Percentiles rank a stretch among this genome's conserved stretches.
Conservation (phyloP, 1,140 invertebrate genomes). For the Uloborus diversus region DNA sequence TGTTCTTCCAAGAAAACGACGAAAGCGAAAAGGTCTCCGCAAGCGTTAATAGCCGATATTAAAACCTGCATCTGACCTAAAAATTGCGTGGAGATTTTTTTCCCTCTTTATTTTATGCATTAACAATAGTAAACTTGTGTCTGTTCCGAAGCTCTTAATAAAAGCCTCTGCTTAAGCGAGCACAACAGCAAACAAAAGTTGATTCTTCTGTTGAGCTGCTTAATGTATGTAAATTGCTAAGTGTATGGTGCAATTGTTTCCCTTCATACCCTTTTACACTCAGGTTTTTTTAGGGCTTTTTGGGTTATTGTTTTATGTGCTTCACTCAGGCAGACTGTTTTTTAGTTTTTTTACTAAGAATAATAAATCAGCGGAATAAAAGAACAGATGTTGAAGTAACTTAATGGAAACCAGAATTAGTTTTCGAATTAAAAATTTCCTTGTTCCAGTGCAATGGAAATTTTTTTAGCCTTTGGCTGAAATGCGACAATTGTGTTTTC, state of each 20-base stretch:
- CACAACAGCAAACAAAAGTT: constrained; percentile 10
- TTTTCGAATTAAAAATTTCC: constrained; percentile 9
- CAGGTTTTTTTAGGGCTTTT: background rate
- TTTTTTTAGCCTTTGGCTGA: background rate
- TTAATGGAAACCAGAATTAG: constrained; percentile 23
- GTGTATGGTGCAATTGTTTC: background rate
- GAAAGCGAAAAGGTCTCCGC: too few species aligned
- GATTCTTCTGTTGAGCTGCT: background rate
- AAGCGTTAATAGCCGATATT: too few species aligned
- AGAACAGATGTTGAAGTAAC: constrained; percentile 24
- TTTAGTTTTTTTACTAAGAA: constrained; percentile 6
- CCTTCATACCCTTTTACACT: background rate
- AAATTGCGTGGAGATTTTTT: too few species aligned
- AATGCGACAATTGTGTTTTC: constrained; percentile 14
- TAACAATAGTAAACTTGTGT: too few species aligned
- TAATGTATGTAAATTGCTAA: constrained; percentile 18
- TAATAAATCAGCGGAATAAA: constrained; percentile 22
- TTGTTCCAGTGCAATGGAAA: background rate
- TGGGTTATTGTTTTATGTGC: constrained; percentile 13
- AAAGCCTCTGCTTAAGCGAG: too few species aligned
- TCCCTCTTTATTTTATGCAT: too few species aligned
- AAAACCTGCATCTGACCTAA: too few species aligned
- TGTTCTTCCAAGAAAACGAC: too few species aligned
- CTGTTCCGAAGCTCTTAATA: too few species aligned
- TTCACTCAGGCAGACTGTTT: background rate